Evolutionary conservation across 2,797 vertebrate genomes (phyloP).

Genomic region (Pterois miles): DNA sequence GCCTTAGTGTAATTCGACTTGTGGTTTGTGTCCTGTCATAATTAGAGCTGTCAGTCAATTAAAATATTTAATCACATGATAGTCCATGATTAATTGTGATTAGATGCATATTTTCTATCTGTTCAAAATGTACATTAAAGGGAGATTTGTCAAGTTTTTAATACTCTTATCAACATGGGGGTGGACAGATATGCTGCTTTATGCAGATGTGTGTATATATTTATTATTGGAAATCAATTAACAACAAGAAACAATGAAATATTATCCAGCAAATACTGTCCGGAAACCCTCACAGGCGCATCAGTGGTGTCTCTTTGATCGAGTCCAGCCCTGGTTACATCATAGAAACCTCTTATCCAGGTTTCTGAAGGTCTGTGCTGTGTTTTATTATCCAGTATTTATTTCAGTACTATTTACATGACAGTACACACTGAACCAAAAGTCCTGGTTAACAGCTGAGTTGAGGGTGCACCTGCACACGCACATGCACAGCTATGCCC

Average conservation of each 20-base stretch:
- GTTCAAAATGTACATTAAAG: rapidly evolving
- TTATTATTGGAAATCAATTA: too few species aligned
- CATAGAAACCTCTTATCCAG: neutral
- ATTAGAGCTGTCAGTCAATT: neutral
- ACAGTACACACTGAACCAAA: neutral
- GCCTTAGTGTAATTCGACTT: neutral
- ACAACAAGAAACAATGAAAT: too few species aligned
- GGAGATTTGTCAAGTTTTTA: too few species aligned
- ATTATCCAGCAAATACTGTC: too few species aligned
- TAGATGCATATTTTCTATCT: too few species aligned
- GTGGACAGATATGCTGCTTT: too few species aligned
- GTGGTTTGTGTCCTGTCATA: neutral
- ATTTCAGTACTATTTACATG: neutral
- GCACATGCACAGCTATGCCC: neutral
- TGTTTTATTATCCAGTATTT: neutral
- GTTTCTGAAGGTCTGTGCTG: neutral
- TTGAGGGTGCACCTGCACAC: neutral
- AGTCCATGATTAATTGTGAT: too few species aligned
- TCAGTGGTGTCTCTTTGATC: neutral
- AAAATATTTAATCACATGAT: too few species aligned
- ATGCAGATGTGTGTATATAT: too few species aligned
- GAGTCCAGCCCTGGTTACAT: neutral
- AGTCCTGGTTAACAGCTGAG: too few species aligned
- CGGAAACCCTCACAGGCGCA: too few species aligned
- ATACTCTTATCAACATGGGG: rapidly evolving